phyloP scores from a whole-genome alignment of 2,113 vertebrate species.

The Rousettus leschenaultii region DNA sequence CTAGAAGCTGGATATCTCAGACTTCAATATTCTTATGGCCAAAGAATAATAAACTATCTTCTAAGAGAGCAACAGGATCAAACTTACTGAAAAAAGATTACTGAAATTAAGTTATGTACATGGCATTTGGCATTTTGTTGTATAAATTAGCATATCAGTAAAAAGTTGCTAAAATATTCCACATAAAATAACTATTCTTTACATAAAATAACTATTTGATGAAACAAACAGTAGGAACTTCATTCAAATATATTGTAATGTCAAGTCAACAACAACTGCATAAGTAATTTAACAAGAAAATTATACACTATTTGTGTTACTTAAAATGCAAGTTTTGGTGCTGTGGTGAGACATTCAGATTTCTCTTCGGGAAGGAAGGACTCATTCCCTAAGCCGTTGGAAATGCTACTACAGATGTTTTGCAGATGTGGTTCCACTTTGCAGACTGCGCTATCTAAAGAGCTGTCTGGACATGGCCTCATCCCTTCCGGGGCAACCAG shows the following conservation, averaged over 20 bases:
- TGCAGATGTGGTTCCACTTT: neutral
- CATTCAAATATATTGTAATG: neutral
- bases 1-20: neutral
- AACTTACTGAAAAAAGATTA: slow-evolving; percentile 37
- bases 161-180: neutral
- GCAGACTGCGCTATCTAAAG: neutral
- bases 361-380: neutral
- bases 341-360: neutral
- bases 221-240: neutral
- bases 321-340: neutral
- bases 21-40: neutral
- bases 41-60: slow-evolving; percentile 55
- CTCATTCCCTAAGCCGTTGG: neutral
- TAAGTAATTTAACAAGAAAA: neutral
- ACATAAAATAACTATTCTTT: neutral
- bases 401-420: neutral
- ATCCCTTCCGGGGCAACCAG: neutral
- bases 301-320: neutral
- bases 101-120: slow-evolving; percentile 41
- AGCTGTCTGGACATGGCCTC: neutral
- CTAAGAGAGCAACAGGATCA: slow-evolving; percentile 25
- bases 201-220: neutral
- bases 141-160: neutral
- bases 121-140: neutral
- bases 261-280: neutral